Conservation (phyloP, 2,797 vertebrate species). For the Craterocephalus amniculus region DNA sequence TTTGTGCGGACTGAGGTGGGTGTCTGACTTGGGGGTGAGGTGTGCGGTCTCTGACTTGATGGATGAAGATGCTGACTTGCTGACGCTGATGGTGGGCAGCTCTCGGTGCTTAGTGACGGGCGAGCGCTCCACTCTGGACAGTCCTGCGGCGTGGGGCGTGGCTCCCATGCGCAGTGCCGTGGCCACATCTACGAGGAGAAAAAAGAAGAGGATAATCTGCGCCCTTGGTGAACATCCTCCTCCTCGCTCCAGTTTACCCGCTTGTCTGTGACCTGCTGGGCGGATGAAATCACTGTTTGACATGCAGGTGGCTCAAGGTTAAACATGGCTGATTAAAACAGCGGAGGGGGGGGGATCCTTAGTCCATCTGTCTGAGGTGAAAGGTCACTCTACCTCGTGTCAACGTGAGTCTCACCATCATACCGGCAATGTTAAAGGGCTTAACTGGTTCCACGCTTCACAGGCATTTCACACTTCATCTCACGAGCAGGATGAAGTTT, state of each 20-base stretch:
- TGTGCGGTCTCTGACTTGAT: slow-evolving; percentile 89
- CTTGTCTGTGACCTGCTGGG: slow-evolving; percentile 42
- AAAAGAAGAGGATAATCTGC: slow-evolving; percentile 42
- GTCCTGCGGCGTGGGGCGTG: slow-evolving; percentile 75
- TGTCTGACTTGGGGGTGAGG: slow-evolving; percentile 83
- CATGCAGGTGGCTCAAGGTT: slow-evolving; percentile 75
- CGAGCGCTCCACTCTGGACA: slow-evolving; percentile 75
- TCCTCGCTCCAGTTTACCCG: slow-evolving; percentile 47
- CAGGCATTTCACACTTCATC: slow-evolving; percentile 42
- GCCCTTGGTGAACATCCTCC: slow-evolving; percentile 25
- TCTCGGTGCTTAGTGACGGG: slow-evolving; percentile 78
- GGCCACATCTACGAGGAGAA: slow-evolving; percentile 76
- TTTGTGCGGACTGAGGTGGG: slow-evolving; percentile 90
- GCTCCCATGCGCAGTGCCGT: slow-evolving; percentile 71
- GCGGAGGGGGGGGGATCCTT: slow-evolving; percentile 49
- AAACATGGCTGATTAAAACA: slow-evolving; percentile 75
- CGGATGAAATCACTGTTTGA: slow-evolving; percentile 54
- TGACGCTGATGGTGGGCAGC: slow-evolving; percentile 81
- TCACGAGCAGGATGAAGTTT: slow-evolving; percentile 36
- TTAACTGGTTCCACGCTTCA: slow-evolving; percentile 60
- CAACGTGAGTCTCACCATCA: slow-evolving; percentile 67
- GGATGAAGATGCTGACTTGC: slow-evolving; percentile 85
- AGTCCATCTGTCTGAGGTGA: slow-evolving; percentile 76
- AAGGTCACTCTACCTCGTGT: slow-evolving; percentile 61
- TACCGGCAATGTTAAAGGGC: slow-evolving; percentile 68